Percentiles rank a stretch among this genome's conserved stretches.
phyloP scores from a whole-genome alignment of 2,888 invertebrate species.

The Eupeodes latifasciatus region DNA sequence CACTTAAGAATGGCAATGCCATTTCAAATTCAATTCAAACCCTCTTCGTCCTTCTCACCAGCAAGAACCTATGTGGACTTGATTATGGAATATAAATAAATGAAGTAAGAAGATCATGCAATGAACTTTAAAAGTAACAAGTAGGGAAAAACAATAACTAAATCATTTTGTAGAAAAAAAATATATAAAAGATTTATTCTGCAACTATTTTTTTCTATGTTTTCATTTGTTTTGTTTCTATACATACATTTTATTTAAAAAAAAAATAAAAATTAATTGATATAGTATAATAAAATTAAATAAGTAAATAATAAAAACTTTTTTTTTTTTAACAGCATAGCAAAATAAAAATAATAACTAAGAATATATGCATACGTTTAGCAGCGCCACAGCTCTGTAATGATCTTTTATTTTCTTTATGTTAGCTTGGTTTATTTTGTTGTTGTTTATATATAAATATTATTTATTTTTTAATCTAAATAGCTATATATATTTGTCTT shows the following conservation, averaged over 20 bases:
- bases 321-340: constrained; percentile 29
- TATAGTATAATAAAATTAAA: constrained; percentile 25
- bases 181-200: constrained; percentile 15
- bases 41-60: too few species aligned
- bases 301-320: constrained; percentile 33
- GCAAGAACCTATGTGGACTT: too few species aligned
- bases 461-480: constrained; percentile 22
- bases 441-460: constrained; percentile 43
- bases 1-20: too few species aligned
- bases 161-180: constrained; percentile 12
- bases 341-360: constrained; percentile 36
- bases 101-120: too few species aligned
- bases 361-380: constrained; percentile 8
- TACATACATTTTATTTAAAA: constrained; percentile 1
- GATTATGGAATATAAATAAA: too few species aligned
- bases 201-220: constrained; percentile 9
- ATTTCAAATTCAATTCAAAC: too few species aligned
- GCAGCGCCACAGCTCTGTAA: not conserved
- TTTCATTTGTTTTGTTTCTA: not conserved
- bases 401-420: constrained; percentile 17
- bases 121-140: too few species aligned
- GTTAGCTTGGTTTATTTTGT: not conserved
- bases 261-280: constrained; percentile 36
- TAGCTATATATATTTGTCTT: constrained; percentile 42
- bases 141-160: not conserved